phyloP scores from a whole-genome alignment of 1,140 invertebrate species.

The Brachionus manjavacas region DNA sequence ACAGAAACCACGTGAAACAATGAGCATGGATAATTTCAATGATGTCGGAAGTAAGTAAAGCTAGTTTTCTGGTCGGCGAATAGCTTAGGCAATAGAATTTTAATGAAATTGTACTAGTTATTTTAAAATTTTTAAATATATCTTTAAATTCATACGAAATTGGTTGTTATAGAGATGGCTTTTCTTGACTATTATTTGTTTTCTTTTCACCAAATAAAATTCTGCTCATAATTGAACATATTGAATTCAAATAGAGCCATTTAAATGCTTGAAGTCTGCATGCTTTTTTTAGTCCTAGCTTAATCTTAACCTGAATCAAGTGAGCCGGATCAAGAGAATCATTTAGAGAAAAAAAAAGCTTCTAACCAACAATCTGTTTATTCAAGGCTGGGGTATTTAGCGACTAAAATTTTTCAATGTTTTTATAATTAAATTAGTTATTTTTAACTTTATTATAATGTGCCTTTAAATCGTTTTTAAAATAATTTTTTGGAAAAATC shows the following conservation, averaged over 20 bases:
- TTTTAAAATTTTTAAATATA: not conserved
- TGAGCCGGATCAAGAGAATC: not conserved
- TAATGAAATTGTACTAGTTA: not conserved
- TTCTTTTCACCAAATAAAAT: slow-evolving; percentile 29
- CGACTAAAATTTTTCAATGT: not conserved
- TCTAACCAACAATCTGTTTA: not conserved
- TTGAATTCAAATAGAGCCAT: slow-evolving; percentile 1
- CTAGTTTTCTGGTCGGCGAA: not conserved
- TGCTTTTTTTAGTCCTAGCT: not conserved
- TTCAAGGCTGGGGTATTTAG: not conserved
- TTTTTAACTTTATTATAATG: not conserved
- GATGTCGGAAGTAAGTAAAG: not conserved
- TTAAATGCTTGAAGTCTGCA: not conserved
- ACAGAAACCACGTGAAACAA: not conserved
- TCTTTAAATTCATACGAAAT: not conserved
- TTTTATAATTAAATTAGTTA: not conserved
- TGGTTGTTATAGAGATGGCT: slow-evolving; percentile 23
- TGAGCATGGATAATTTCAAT: slow-evolving; percentile 16
- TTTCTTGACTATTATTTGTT: slow-evolving; percentile 4
- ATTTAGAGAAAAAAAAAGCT: not conserved
- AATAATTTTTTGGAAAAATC: not conserved
- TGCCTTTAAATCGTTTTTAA: not conserved
- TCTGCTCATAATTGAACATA: not conserved
- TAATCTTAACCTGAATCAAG: not conserved
- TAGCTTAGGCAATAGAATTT: not conserved